Base-by-base conservation (phyloP, 2,888 invertebrate genomes). In the Euzetes globulus region DNA sequence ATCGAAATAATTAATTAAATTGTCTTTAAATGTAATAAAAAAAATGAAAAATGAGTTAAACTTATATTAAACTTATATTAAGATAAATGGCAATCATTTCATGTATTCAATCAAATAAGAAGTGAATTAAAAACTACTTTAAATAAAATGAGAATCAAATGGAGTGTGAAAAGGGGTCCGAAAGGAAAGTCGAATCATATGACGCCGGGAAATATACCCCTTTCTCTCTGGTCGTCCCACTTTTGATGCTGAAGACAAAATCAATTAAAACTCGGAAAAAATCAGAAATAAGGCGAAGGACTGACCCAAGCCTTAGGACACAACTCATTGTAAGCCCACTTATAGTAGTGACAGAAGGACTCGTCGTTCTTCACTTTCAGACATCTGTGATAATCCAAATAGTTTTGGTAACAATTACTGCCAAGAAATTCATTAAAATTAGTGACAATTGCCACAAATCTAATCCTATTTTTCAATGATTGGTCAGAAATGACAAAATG, bases 341-440 rank as follows among this genome's bases (percentile, higher is more conserved):
- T 88, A 87, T 95, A 97, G 84, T 94, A 96, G 77, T 90, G 85
- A 86, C 97, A 97, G 3, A 94, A 91, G 78, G 89, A 89, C 83
- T 91, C 87, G 80, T 89, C 88, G n/a, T 94, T 93, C 80, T 92
- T 91, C 73, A 91, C 88, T 83, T 91, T 92, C 83, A 88, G 88
- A 86, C 97, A 97, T 50, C 96, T 89, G 83, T 95, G 89, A 85
- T 87, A 96, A 84, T 97, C 97, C 81, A 96, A 81, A 84, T 90
- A 97, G 83, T 92, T 94, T 83, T 91, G 90, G 85, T 90, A 95
- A 85, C 97, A 97, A 83, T 95, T 89, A 84, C 91, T 91, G 84
- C 25, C 84, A 82, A 73, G 74, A 52, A n/a, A 52, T n/a, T 1
- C 1, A 19, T 19, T 6, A 22, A 13, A 19, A 19, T 19, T 6